Evolutionary conservation across 2,888 invertebrate species (phyloP).

Genomic region (Patella caerulea): DNA sequence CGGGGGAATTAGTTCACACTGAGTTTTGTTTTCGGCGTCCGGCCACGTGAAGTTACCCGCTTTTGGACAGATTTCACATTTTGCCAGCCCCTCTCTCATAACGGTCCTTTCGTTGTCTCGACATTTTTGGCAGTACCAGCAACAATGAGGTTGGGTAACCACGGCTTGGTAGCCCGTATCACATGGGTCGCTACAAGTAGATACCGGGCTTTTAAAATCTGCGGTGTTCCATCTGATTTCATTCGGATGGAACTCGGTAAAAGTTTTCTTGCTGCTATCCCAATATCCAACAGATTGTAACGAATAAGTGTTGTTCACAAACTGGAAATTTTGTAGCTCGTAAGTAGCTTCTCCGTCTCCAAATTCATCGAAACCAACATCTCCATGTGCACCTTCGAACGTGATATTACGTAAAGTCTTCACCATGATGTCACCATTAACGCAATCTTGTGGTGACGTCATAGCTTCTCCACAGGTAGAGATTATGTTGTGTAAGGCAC

Average conservation of each 20-base stretch:
- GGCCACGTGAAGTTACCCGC: constrained; percentile 40
- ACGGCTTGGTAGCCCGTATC: constrained; percentile 37
- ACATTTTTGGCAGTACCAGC: constrained; percentile 51
- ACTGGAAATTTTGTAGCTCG: constrained; percentile 27
- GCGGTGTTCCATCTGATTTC: constrained; percentile 19
- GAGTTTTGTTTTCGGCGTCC: constrained; percentile 28
- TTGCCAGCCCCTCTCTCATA: constrained; percentile 17
- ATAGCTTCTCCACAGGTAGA: constrained; percentile 26
- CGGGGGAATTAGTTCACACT: constrained; percentile 32
- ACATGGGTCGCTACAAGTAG: constrained; percentile 46
- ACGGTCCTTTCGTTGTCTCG: constrained; percentile 40
- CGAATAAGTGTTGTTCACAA: constrained; percentile 8
- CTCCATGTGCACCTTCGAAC: constrained; percentile 32
- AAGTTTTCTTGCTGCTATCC: constrained; percentile 25
- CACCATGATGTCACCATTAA: constrained; percentile 22
- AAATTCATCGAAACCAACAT: constrained; percentile 33
- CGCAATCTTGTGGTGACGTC: constrained; percentile 20
- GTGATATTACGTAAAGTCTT: constrained; percentile 26
- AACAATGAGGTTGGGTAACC: constrained; percentile 42
- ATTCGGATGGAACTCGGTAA: constrained; percentile 14
- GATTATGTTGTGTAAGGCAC: constrained; percentile 32
- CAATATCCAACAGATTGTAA: constrained; percentile 32
- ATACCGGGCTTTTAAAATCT: constrained; percentile 22
- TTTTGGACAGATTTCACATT: constrained; percentile 36
- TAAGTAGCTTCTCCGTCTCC: constrained; percentile 38